These are phyloP conservation scores for Pristionchus fissidentatus DNA, from an alignment of 2,888 invertebrate species.

Conservation along the genomic window DNA sequence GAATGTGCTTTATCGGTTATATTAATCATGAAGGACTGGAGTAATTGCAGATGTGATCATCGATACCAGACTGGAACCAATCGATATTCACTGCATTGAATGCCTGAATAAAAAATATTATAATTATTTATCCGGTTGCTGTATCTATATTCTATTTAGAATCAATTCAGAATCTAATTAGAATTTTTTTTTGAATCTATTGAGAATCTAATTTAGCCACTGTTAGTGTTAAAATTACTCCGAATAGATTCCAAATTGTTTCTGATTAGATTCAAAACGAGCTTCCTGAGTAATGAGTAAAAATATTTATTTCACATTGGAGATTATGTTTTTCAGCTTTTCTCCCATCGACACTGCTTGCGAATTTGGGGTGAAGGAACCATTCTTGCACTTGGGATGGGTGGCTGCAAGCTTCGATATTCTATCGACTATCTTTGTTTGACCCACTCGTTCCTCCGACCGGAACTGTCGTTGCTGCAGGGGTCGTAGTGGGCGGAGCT, in stretches of 20 bases:
- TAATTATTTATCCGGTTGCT: too few species aligned
- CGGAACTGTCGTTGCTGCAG: neutral
- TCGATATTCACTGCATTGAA: constrained; percentile 5
- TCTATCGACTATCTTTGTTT: too few species aligned
- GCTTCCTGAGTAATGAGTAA: too few species aligned
- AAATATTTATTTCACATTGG: constrained; percentile 48
- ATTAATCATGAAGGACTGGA: constrained; percentile 33
- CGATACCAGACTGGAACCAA: constrained; percentile 57
- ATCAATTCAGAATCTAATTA: neutral
- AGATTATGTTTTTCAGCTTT: constrained; percentile 61
- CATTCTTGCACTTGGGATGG: constrained; percentile 7
- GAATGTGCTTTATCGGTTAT: neutral
- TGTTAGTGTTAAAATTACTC: too few species aligned
- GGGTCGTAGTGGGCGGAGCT: neutral
- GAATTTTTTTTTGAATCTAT: too few species aligned
- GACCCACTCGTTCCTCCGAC: neutral
- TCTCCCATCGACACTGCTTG: constrained; percentile 63
- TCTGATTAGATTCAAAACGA: too few species aligned
- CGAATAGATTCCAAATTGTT: too few species aligned
- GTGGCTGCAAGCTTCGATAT: neutral
- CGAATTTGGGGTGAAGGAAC: constrained; percentile 55
- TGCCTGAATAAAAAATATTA: neutral
- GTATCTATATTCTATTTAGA: neutral
- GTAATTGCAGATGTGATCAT: constrained; percentile 62
- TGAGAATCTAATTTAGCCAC: too few species aligned